Conservation (phyloP, 2,888 invertebrate genomes). For the Pandemis corylana region DNA sequence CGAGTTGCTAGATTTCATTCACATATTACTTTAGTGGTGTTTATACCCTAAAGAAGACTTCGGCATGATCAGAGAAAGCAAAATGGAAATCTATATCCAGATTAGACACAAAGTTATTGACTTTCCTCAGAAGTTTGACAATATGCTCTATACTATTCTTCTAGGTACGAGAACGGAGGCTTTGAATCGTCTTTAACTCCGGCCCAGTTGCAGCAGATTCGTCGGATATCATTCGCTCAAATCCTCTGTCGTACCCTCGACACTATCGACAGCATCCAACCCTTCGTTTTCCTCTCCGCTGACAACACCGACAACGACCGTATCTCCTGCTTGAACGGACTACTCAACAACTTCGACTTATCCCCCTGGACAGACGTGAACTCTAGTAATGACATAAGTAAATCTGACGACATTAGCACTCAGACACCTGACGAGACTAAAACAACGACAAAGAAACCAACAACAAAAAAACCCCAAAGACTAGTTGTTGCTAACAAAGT, state of each 20-base stretch:
- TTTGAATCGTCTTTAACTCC: constrained; percentile 90
- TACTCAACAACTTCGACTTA: constrained; percentile 85
- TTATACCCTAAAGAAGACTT: no score
- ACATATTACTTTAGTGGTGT: no score
- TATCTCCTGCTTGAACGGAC: constrained; percentile 82
- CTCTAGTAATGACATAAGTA: constrained; percentile 70
- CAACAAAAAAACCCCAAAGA: constrained; percentile 57
- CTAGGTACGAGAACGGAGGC: constrained; percentile 90
- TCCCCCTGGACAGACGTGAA: constrained; percentile 86
- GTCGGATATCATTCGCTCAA: constrained; percentile 89
- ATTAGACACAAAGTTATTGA: no score
- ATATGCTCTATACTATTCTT: constrained; percentile 40
- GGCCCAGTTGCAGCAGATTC: constrained; percentile 90
- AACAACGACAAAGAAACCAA: constrained; percentile 47
- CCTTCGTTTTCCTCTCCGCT: constrained; percentile 87
- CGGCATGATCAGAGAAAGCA: no score
- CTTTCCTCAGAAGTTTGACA: no score
- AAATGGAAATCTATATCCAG: no score
- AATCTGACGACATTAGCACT: constrained; percentile 59
- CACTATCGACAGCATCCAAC: constrained; percentile 88
- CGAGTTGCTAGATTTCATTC: no score
- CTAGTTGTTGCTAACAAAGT: constrained; percentile 47
- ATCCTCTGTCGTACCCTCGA: constrained; percentile 88
- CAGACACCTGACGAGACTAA: constrained; percentile 45
- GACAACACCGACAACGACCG: constrained; percentile 86